Base-by-base conservation (phyloP, 2,113 vertebrate genomes). In the Sardina pilchardus region DNA sequence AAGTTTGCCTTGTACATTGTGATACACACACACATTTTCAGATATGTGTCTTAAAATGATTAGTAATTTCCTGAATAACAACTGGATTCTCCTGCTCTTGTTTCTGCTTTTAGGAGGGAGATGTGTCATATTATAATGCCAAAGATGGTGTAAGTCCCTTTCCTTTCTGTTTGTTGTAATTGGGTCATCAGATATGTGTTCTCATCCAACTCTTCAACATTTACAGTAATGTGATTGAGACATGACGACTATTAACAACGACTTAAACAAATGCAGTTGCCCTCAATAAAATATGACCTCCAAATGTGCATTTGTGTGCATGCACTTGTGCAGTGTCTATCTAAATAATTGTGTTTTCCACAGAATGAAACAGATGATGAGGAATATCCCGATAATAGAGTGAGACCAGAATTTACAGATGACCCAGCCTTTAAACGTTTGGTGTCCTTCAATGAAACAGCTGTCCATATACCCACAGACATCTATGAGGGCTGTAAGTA, bases 401-500 rank as follows among this genome's bases (percentile, higher is more conserved):
- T 96, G 90, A 94, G 95, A 89, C 96, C 96, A 3, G 95, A 97
- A 4, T 97, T 99, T 84, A 90, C 95, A 30, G 90, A 95, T 0
- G 97, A 99, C 91, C 94, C 95, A 3, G 93, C 95, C 89, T 98
- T 98, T 91, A 95, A 95, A 53, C 92, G 97, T 0, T 94, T 94
- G 10, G 96, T 97, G 0, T 97, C 97, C 16, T 98, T 97, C 91
- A 97, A 97, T 47, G 95, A 97, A 44, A 96, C 97, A 39, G 97
- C 97, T 0, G 97, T 99, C 53, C 97, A 99, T 86, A 99, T 99
- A 90, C 97, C 97, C 14, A 99, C 97, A 0, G 97, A 99, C 86
- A 98, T 99, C 91, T 99, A 97, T 5, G 96, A 99, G 90, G 97
- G 97, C 90, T 99, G 97, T 99, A 95, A 99, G 97, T 98, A 92